Conservation (phyloP, 1,140 invertebrate species). For the Branchinecta lindahli region DNA sequence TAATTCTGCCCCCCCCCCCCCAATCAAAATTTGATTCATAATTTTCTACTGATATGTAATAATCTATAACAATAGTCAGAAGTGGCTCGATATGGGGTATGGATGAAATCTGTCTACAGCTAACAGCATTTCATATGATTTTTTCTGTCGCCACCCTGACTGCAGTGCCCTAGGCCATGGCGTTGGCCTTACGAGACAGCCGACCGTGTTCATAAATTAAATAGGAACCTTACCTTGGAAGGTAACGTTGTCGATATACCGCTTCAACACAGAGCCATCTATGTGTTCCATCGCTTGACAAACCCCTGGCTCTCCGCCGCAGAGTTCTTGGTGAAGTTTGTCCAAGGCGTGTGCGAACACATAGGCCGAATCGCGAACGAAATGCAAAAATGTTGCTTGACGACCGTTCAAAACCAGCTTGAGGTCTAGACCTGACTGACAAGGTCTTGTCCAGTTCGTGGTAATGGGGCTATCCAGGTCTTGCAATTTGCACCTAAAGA, state of each 20-base stretch:
- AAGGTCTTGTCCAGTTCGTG: background rate
- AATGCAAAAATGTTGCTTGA: slow-evolving; percentile 34
- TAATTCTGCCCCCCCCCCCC: too few relatives aligned
- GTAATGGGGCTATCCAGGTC: background rate
- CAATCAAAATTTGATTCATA: too few relatives aligned
- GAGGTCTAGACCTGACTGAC: slow-evolving; percentile 7
- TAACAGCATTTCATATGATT: too few relatives aligned
- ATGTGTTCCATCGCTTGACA: slow-evolving; percentile 34
- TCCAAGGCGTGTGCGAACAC: slow-evolving; percentile 39
- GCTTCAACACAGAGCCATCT: slow-evolving; percentile 31
- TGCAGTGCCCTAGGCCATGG: too few relatives aligned
- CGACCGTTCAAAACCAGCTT: slow-evolving; percentile 19
- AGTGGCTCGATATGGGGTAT: too few relatives aligned
- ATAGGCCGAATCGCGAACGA: slow-evolving; percentile 40
- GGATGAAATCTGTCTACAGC: too few relatives aligned
- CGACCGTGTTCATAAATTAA: too few relatives aligned
- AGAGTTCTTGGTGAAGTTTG: slow-evolving; percentile 33
- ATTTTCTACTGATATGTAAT: too few relatives aligned
- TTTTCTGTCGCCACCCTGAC: too few relatives aligned
- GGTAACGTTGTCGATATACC: slow-evolving; percentile 36
- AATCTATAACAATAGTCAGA: too few relatives aligned
- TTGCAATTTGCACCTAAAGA: slow-evolving; percentile 1
- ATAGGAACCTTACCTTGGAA: slow-evolving; percentile 34
- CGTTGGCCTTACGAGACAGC: too few relatives aligned
- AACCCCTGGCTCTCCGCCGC: slow-evolving; percentile 30